Conservation (phyloP, 2,113 vertebrate species). For the Gulo gulo region DNA sequence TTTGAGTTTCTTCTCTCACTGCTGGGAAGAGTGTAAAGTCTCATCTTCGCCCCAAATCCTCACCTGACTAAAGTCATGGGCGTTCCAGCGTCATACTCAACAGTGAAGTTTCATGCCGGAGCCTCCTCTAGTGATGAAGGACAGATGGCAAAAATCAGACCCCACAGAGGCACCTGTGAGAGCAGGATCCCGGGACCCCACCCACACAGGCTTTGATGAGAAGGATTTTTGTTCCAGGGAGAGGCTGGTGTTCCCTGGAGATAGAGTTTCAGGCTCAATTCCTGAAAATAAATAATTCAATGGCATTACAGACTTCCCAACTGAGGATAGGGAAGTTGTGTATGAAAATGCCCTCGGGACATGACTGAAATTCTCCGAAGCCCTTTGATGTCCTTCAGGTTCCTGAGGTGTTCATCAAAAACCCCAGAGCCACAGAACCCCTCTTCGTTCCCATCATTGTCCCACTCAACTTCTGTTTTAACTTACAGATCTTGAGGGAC, state of each 20-base stretch:
- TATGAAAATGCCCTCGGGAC: background rate
- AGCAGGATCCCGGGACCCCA: background rate
- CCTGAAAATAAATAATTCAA: background rate
- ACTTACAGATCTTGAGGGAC: background rate
- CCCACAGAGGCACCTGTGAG: background rate
- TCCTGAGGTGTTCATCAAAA: background rate
- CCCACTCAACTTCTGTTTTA: background rate
- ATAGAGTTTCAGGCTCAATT: background rate
- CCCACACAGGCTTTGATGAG: background rate
- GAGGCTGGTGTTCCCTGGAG: no score
- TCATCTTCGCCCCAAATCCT: background rate
- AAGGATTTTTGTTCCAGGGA: background rate
- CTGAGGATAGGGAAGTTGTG: background rate
- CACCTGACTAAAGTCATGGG: background rate
- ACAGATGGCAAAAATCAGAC: background rate
- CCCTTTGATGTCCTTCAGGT: background rate
- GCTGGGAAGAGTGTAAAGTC: background rate
- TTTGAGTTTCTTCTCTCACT: background rate
- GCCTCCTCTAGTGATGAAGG: background rate
- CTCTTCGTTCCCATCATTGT: no score
- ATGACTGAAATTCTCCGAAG: background rate
- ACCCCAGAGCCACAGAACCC: no score
- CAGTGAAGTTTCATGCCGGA: background rate
- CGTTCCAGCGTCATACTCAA: no score
- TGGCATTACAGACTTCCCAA: background rate